phyloP scores from a whole-genome alignment of 2,888 invertebrate genomes.

The Drosophila buzzatii region DNA sequence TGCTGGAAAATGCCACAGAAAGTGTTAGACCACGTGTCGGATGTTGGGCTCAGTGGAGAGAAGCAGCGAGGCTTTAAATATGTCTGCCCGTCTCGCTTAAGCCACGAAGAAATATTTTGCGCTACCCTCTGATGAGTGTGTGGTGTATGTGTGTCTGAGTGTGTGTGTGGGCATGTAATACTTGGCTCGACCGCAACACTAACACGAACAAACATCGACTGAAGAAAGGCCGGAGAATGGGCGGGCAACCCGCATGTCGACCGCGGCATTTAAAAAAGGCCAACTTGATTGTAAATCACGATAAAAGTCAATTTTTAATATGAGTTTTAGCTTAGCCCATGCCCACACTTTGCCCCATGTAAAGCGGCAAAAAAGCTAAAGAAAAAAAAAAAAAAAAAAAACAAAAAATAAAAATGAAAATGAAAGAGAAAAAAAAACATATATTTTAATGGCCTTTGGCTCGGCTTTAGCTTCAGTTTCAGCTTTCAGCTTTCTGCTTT shows the following conservation, averaged over 20 bases:
- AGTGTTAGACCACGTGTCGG: slow-evolving; percentile 77
- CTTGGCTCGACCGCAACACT: slow-evolving; percentile 62
- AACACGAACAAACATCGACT: slow-evolving; percentile 53
- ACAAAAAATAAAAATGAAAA: slow-evolving; percentile 24
- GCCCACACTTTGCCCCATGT: slow-evolving; percentile 35
- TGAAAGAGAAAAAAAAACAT: slow-evolving; percentile 34
- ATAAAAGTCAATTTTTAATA: slow-evolving; percentile 83
- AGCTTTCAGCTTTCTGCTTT: slow-evolving; percentile 42
- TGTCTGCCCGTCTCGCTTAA: slow-evolving; percentile 73
- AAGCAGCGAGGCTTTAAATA: slow-evolving; percentile 57
- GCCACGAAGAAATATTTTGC: slow-evolving; percentile 79
- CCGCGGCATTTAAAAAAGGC: slow-evolving; percentile 80
- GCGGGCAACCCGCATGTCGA: slow-evolving; percentile 72
- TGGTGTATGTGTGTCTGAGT: slow-evolving; percentile 35
- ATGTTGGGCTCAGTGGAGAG: slow-evolving; percentile 43
- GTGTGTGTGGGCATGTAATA: slow-evolving; percentile 19
- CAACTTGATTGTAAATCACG: slow-evolving; percentile 82
- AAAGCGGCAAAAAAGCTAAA: slow-evolving; percentile 43
- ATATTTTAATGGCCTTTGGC: slow-evolving; percentile 78
- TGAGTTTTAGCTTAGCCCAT: slow-evolving; percentile 71
- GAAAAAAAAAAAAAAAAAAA: slow-evolving; percentile 12
- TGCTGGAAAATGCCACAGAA: slow-evolving; percentile 52
- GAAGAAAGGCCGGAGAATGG: slow-evolving; percentile 15
- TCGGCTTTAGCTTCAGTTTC: slow-evolving; percentile 52
- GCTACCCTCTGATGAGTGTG: slow-evolving; percentile 45